Conservation (phyloP, 2,113 vertebrate genomes). For the Centrocercus urophasianus region DNA sequence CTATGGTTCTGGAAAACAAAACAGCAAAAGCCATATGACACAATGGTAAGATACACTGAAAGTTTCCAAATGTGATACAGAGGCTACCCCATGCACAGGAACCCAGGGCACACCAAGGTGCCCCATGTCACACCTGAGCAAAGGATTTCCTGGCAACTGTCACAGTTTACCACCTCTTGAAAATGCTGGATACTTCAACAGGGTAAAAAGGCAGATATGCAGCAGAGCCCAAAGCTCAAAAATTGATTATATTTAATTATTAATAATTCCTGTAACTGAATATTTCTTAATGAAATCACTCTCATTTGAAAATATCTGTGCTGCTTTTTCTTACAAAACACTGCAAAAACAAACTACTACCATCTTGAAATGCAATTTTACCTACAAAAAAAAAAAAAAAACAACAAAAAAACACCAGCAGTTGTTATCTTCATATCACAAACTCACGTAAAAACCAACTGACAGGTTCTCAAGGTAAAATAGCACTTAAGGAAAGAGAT, state of each 20-base stretch:
- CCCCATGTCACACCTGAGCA: background rate
- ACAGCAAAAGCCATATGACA: background rate
- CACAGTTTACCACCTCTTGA: background rate
- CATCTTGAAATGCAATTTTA: background rate
- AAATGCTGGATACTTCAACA: rapidly evolving
- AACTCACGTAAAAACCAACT: slow-evolving; percentile 10
- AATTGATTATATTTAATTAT: background rate
- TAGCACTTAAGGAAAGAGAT: slow-evolving; percentile 32
- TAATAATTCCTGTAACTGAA: background rate
- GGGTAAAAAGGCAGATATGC: background rate
- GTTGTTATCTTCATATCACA: background rate
- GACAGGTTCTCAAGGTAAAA: slow-evolving; percentile 47
- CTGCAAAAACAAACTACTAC: background rate
- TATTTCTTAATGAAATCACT: background rate
- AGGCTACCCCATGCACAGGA: background rate
- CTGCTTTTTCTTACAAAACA: background rate
- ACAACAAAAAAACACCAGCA: slow-evolving; percentile 11
- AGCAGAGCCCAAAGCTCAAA: background rate
- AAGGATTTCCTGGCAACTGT: background rate
- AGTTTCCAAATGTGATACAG: background rate
- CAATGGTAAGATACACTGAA: background rate
- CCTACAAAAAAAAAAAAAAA: slow-evolving; percentile 36
- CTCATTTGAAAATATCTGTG: background rate
- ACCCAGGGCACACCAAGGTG: background rate
- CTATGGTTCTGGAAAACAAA: background rate